A percentile compares a stretch with the other conserved stretches of the same genome.
Conservation (phyloP, 2,888 invertebrate genomes). For the Mamestra brassicae region DNA sequence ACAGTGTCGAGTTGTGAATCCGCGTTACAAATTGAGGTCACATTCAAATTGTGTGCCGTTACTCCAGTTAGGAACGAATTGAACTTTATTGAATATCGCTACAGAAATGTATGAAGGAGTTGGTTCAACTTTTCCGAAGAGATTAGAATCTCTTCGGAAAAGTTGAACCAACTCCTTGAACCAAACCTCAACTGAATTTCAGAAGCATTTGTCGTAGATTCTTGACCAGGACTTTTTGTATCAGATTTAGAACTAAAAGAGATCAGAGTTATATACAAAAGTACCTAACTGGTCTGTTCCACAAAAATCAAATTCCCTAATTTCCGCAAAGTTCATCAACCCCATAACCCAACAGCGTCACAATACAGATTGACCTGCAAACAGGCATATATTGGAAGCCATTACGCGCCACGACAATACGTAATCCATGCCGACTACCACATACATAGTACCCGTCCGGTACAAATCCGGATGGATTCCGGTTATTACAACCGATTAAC, state of each 20-base stretch:
- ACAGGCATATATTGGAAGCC: constrained; percentile 16
- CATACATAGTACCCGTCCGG: constrained; percentile 23
- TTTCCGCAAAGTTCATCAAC: constrained; percentile 13
- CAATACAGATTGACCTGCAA: constrained; percentile 42
- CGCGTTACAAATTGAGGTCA: not conserved
- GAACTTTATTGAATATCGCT: not conserved
- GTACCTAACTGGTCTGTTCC: too few relatives aligned
- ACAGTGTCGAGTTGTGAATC: not conserved
- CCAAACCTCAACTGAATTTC: not conserved
- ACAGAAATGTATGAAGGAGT: not conserved
- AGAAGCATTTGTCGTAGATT: not conserved
- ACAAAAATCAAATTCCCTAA: not conserved
- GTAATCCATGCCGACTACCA: constrained; percentile 40
- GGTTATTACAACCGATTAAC: constrained; percentile 63
- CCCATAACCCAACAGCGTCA: not conserved
- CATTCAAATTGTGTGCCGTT: not conserved
- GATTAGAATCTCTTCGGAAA: too few relatives aligned
- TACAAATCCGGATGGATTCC: constrained; percentile 53
- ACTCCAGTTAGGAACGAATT: not conserved
- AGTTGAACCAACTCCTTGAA: too few relatives aligned
- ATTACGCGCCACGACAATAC: constrained; percentile 35
- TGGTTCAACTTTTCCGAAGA: not conserved
- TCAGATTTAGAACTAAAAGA: not conserved
- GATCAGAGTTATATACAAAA: too few relatives aligned
- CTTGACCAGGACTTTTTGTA: not conserved